Evolutionary conservation across 2,797 vertebrate species (phyloP).

Genomic region (Spinibarbus caldwelli): DNA sequence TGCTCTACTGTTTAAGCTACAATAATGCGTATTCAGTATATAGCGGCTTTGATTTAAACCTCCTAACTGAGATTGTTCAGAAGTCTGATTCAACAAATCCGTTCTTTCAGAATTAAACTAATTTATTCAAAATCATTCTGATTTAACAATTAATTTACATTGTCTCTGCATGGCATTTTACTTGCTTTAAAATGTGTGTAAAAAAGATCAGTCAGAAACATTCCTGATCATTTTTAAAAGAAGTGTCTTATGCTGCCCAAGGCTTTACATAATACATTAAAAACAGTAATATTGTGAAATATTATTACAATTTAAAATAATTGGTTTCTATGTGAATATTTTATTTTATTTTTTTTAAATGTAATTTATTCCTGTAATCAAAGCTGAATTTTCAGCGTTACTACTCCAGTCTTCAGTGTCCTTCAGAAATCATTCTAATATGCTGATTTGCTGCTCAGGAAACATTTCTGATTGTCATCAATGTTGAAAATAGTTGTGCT

Average conservation of each 20-base stretch:
- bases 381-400: neutral
- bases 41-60: neutral
- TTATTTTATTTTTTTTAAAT: neutral
- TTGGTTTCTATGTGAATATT: neutral
- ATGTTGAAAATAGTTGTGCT: neutral
- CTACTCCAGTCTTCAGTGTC: neutral
- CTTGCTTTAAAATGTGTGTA: neutral
- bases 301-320: neutral
- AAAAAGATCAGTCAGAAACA: too few relatives aligned
- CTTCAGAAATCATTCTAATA: neutral
- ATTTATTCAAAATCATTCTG: neutral
- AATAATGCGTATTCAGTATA: neutral
- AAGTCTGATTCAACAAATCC: neutral
- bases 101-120: neutral
- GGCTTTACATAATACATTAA: too few relatives aligned
- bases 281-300: too few relatives aligned
- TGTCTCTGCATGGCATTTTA: neutral
- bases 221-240: too few relatives aligned
- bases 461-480: neutral
- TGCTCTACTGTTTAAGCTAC: too few relatives aligned
- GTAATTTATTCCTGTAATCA: neutral
- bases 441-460: neutral
- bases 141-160: neutral
- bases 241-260: too few relatives aligned
- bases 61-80: neutral